Percentiles rank a stretch among this genome's conserved stretches.
Conservation (phyloP, 2,888 invertebrate species). For the Tetragonula carbonaria region DNA sequence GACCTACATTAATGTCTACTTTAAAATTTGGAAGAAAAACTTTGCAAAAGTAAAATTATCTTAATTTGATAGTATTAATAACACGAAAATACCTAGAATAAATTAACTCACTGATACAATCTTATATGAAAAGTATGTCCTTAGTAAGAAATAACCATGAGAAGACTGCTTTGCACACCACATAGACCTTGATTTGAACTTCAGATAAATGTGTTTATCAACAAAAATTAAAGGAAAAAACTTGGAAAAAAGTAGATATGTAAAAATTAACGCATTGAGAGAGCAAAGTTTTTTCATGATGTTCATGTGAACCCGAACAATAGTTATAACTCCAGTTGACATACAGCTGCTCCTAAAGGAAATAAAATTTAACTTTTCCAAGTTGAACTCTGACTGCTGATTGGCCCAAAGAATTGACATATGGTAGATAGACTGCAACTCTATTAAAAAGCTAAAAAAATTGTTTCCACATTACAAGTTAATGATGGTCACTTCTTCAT, state of each 20-base stretch:
- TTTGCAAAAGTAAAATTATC: slow-evolving; percentile 56
- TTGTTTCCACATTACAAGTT: slow-evolving; percentile 72
- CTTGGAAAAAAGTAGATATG: slow-evolving; percentile 66
- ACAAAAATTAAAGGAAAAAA: slow-evolving; percentile 67
- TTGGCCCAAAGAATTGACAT: slow-evolving; percentile 81
- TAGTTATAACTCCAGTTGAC: slow-evolving; percentile 82
- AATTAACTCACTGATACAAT: slow-evolving; percentile 63
- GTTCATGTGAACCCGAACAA: slow-evolving; percentile 77
- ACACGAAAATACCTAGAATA: slow-evolving; percentile 66
- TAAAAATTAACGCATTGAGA: slow-evolving; percentile 69
- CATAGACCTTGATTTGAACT: slow-evolving; percentile 70
- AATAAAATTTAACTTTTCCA: slow-evolving; percentile 79
- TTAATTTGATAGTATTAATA: slow-evolving; percentile 60
- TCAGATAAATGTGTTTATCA: slow-evolving; percentile 62
- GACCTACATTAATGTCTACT: slow-evolving; percentile 68
- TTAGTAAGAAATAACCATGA: slow-evolving; percentile 65
- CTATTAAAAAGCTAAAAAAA: slow-evolving; percentile 78
- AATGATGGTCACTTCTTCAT: slow-evolving; percentile 66
- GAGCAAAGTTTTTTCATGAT: slow-evolving; percentile 71
- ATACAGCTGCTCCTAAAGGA: slow-evolving; percentile 83
- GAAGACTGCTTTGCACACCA: slow-evolving; percentile 72
- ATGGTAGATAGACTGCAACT: slow-evolving; percentile 81
- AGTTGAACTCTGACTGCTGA: slow-evolving; percentile 81
- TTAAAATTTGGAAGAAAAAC: slow-evolving; percentile 67
- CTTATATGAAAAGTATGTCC: slow-evolving; percentile 60